These are phyloP conservation scores for Pteromalus puparum DNA, from an alignment of 1,140 invertebrate genomes.

Conservation along the genomic window DNA sequence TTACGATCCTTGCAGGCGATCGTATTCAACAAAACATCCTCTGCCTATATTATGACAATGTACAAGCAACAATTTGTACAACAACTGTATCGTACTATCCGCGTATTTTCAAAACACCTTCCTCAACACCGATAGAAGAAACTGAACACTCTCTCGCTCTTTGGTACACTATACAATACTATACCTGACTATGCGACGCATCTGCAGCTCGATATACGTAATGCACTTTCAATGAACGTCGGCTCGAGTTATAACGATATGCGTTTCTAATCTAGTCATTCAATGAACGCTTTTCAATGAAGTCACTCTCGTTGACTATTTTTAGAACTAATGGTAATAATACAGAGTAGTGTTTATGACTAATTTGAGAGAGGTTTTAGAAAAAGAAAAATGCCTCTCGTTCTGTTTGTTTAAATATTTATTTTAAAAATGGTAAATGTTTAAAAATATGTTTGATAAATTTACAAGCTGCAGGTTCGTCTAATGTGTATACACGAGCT, in stretches of 20 bases:
- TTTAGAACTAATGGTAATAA: not conserved
- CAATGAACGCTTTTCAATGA: not conserved
- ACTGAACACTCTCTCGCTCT: constrained; percentile 35
- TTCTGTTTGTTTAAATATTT: constrained; percentile 13
- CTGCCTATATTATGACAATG: constrained; percentile 54
- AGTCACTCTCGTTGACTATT: not conserved
- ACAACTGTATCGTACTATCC: constrained; percentile 45
- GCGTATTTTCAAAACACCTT: constrained; percentile 51
- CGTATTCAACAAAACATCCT: constrained; percentile 52
- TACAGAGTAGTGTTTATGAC: no score
- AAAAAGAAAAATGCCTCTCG: not conserved
- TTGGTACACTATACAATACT: not conserved
- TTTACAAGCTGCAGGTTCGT: constrained; percentile 23
- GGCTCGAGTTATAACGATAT: not conserved
- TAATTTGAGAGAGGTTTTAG: no score
- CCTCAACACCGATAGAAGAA: constrained; percentile 48
- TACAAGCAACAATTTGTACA: constrained; percentile 52
- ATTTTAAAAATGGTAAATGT: constrained; percentile 9
- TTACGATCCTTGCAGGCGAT: constrained; percentile 39
- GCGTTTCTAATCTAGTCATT: constrained; percentile 1
- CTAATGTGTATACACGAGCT: not conserved
- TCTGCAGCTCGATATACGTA: constrained; percentile 32
- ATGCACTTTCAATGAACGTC: constrained; percentile 40
- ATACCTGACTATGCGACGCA: constrained; percentile 15
- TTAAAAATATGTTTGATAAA: not conserved